Evolutionary conservation across 2,113 vertebrate species (phyloP), one percentile per base, ranked within the genome.

Genomic region (Tyrannus savana): DNA sequence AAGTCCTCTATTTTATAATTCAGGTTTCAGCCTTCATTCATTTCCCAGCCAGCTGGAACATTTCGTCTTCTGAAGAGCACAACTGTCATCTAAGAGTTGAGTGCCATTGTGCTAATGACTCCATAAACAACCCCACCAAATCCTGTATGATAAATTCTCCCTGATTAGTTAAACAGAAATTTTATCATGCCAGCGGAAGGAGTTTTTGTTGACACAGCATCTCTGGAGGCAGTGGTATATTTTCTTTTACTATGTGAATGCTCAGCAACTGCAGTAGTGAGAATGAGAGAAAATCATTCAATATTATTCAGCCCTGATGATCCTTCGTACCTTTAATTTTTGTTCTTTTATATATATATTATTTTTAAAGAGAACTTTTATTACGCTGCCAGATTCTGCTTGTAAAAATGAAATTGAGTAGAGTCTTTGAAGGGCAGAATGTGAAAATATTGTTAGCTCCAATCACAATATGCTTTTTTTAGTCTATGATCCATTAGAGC

Each of bases 161-260:
- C 94, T 98, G 98, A 98, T 98, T 98, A 97, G 94, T 98, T 98
- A 98, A 98, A 97, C 98, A 98, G 98, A 98, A 97, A 97, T 82
- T 91, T 76, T 96, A 90, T 91, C 86, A 82, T 91, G 91, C 92
- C 93, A 96, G 80, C 3, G 3, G 81, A 96, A 97, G 96, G 87
- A 97, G 91, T 83, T 96, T 97, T 93, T 98, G 97, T 98, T 98
- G 98, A 98, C 92, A 95, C 84, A 97, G 92, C 96, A 96, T 97
- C 98, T 95, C 97, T 73, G 44, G 96, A 98, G 97, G 87, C 66
- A 58, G 75, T 85, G 42, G 50, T 95, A 64, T 97, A 95, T 96
- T 97, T 98, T 95, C 93, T 94, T 98, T 92, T 59, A 90, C 69
- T 96, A 96, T 96, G 95, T 97, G 95, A 97, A 95, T 90, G 63